Evolutionary conservation across 2,888 invertebrate species (phyloP), one percentile per base, ranked within the genome.

Genomic region (Ferdinandea cuprea): DNA sequence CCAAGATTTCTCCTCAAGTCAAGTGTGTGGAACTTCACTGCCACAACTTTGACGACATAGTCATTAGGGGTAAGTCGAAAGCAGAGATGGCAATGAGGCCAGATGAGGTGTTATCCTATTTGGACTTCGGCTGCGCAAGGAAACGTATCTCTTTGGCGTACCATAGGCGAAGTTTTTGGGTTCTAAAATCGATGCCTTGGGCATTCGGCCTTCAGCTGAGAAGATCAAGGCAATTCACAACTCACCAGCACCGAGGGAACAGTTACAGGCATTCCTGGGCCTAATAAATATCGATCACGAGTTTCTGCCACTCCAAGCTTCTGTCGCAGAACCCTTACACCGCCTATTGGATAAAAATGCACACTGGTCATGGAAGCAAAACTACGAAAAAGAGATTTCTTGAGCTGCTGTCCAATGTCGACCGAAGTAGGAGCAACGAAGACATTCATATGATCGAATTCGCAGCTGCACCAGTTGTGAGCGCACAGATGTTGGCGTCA

Each of bases 311-410:
- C 42, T 72, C 9, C 80, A 86, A 32, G 85, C 84, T 21, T 84
- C 76, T 3, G 19, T 85, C 7, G 81, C 84, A 17, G 84, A 85
- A 48, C 69, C 63, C 0, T 25, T 85, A 13, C 73, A 85, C 56
- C 61, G 78, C 1, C 66, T 85, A 0, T 59, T 81, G 9, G 85
- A 85, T 42, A 59, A 79, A 81, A 56, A 87, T 85, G 44, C 73
- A 44, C 13, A n/a, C n/a, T n/a, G n/a, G n/a, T n/a, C n/a, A n/a
- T n/a, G n/a, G n/a, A n/a, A n/a, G n/a, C n/a, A n/a, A 28, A 1
- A 52, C 4, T 84, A 83, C 25, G 50, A 83, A 30, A 3, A 19
- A 25, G 52, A 32, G 76, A 58, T 42, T 63, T 61, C 42, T 25
- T 69, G 32, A 69, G 54, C 17, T 21, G 65, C 25, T 56, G 54